Evolutionary conservation across 2,113 vertebrate species (phyloP), one percentile per base, ranked within the genome.

Genomic region (Phoenicopterus ruber): DNA sequence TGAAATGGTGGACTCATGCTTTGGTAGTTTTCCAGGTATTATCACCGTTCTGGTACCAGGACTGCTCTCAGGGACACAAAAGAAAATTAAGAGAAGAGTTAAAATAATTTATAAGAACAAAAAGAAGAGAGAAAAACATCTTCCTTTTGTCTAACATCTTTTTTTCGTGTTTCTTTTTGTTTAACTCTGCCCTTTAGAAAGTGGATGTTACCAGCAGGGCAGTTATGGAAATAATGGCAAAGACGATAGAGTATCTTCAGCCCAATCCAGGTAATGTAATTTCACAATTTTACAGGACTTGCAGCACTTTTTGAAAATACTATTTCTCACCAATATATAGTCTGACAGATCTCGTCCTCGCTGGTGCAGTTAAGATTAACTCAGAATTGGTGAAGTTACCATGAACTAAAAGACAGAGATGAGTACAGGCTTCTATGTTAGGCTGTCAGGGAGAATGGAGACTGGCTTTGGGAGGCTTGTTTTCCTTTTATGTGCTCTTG

Each of bases 221-320:
- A 18, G 99, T 99, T 96, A 59, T 99, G 97, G 99, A 99, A 96
- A 99, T 99, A 98, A 99, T 99, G 98, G 99, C 99, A 72, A 99
- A 99, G 98, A 99, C 99, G 31, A 99, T 99, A 54, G 99, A 99
- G 93, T 99, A 99, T 95, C 99, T 99, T 97, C 99, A 99, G 97
- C 99, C 99, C 22, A 99, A 99, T 94, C 99, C 99, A 99, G 99
- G 99, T 99, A 98, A 97, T 61, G 21, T 42, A 65, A 40, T 84
- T 74, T 83, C 49, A 28, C 28, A 57, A 10, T 81, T 21, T 46
- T 26, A 31, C 9, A 34, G 15, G 70, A 34, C 38, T 70, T 70
- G 4, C 9, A 44, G 38, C 13, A 25, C 50, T 32, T n/a, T 40
- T 32, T 61, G 44, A 36, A 85, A 85, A 50, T 17, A 31, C 72